phyloP scores from a whole-genome alignment of 2,888 invertebrate genomes.

The Acanthococcus lagerstroemiae region DNA sequence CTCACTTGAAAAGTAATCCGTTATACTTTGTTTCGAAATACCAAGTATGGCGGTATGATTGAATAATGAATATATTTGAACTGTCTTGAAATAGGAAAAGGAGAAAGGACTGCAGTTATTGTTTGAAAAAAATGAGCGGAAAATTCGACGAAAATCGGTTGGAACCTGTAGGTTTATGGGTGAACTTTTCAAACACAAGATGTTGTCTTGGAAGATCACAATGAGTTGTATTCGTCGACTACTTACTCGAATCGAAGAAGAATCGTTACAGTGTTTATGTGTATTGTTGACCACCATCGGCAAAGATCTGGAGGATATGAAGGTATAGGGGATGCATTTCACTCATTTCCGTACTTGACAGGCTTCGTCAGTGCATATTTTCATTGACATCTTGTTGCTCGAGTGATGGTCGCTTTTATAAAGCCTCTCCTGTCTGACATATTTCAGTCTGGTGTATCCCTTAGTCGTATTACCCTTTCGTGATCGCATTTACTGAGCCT shows the following conservation, averaged over 20 bases:
- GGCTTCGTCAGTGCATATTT: no score
- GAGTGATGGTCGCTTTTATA: no score
- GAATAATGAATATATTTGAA: not conserved
- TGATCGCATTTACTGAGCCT: no score
- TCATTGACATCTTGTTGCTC: no score
- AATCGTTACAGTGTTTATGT: slow-evolving; percentile 86
- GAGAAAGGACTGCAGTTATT: slow-evolving; percentile 62
- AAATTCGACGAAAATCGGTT: slow-evolving; percentile 69
- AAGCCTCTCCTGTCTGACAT: no score
- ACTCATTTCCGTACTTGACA: no score
- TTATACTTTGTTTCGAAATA: slow-evolving; percentile 1
- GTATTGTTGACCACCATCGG: slow-evolving; percentile 85
- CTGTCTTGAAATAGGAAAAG: slow-evolving; percentile 47
- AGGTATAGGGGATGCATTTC: slow-evolving; percentile 36
- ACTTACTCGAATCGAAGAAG: slow-evolving; percentile 69
- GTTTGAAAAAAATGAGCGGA: slow-evolving; percentile 65
- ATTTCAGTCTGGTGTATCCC: no score
- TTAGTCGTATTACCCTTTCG: no score
- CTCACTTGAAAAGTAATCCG: no score
- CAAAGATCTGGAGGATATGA: slow-evolving; percentile 63
- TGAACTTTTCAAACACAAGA: slow-evolving; percentile 82
- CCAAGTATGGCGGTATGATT: not conserved
- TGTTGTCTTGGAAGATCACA: slow-evolving; percentile 83
- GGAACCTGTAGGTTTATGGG: slow-evolving; percentile 76
- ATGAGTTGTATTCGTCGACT: slow-evolving; percentile 68